Evolutionary conservation across 2,113 vertebrate species (phyloP), one percentile per base, ranked within the genome.

Genomic region (Laterallus jamaicensis): DNA sequence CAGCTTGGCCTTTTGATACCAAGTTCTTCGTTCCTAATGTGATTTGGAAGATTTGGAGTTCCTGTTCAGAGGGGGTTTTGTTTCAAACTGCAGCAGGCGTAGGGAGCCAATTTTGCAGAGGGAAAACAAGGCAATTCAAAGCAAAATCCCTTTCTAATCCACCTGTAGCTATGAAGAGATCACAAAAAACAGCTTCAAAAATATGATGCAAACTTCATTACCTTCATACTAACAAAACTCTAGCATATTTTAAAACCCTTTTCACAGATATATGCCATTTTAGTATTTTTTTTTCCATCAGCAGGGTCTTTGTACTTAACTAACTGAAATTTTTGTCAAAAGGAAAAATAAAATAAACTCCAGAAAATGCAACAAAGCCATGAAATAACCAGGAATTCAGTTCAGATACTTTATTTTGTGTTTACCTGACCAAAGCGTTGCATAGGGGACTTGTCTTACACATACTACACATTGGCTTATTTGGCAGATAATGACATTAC

Each of bases 1-100:
- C 97, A 97, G 95, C 95, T 96, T 98, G 98, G 98, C 98, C 98
- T 98, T 98, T 98, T 97, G 97, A 95, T 97, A 97, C 91, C 95
- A 95, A 97, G 93, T 97, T 96, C 97, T 97, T 97, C 93, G 96
- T 98, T 97, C 95, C 94, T 98, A 97, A 98, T 97, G 95, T 95
- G 97, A 97, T 96, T 96, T 96, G 87, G 94, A 96, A 97, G 97
- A 97, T 91, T 64, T 97, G 94, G 92, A 97, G 96, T 92, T 75
- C 56, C 91, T 94, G 78, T 93, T 97, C 76, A 94, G 92, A 95
- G 97, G 94, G 88, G 88, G 86, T 91, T 84, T 98, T 98, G 92
- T 97, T 97, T 97, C 94, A 91, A 96, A 96, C 92, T 90, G 83
- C 62, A 97, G 94, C 92, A 98, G 97, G 95, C 96, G 96, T 91